phyloP scores from a whole-genome alignment of 2,888 invertebrate species.

The Coelogynopora nodosa region DNA sequence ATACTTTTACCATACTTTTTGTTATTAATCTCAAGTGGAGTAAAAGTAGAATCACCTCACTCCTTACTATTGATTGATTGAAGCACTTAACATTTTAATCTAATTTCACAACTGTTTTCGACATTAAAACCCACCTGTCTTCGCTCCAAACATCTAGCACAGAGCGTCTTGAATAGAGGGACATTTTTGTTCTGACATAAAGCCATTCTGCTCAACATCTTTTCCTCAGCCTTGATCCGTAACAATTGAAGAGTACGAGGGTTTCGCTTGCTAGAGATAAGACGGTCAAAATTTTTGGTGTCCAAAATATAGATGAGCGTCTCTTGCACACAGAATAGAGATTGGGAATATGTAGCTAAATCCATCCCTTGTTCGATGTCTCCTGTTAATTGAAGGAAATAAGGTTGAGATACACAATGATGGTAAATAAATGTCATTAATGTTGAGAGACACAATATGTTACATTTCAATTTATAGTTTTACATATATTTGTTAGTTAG shows the following conservation, averaged over 20 bases:
- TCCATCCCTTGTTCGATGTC: slow-evolving; percentile 57
- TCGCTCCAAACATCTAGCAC: background rate
- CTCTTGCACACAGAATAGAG: slow-evolving; percentile 55
- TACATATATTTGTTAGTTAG: too few species aligned
- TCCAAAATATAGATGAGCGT: slow-evolving; percentile 57
- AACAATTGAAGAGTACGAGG: slow-evolving; percentile 51
- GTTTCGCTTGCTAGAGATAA: slow-evolving; percentile 55
- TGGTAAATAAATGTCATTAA: too few species aligned
- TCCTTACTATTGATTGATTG: too few species aligned
- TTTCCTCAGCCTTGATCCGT: background rate
- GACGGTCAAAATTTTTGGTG: slow-evolving; percentile 58
- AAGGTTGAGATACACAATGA: too few species aligned
- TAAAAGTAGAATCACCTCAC: too few species aligned
- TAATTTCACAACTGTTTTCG: background rate
- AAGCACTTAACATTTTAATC: background rate
- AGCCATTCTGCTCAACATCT: background rate
- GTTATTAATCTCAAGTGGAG: too few species aligned
- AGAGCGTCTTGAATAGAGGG: background rate
- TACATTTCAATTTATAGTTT: too few species aligned
- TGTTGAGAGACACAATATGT: too few species aligned
- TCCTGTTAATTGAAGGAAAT: slow-evolving; percentile 52
- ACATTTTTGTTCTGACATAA: background rate
- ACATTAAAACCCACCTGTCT: background rate
- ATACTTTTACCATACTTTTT: too few species aligned
- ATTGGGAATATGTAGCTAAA: slow-evolving; percentile 55